Conservation (phyloP, 2,113 vertebrate genomes). For the Takifugu bimaculatus region DNA sequence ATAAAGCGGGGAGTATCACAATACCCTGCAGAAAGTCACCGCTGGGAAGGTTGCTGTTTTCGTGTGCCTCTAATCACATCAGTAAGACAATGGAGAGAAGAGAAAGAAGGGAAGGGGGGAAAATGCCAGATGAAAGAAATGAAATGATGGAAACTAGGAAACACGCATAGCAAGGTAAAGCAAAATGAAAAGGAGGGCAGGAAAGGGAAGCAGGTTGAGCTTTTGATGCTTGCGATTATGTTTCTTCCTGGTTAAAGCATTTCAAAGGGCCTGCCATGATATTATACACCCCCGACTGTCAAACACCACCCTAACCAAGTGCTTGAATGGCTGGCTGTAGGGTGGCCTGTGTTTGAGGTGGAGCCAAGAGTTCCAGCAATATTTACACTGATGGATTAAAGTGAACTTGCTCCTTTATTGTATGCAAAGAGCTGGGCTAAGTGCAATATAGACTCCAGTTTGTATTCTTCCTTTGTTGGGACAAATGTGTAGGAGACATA, state of each 20-base stretch:
- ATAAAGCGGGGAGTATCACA: background rate
- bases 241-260: constrained; percentile 54
- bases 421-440: constrained; percentile 20
- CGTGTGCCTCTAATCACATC: constrained; percentile 34
- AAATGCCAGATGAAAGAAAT: constrained; percentile 45
- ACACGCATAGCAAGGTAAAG: constrained; percentile 20
- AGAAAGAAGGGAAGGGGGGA: constrained; percentile 12
- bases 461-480: constrained; percentile 40
- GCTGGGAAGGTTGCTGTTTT: constrained; percentile 1
- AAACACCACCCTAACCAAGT: constrained; percentile 26
- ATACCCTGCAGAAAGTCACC: background rate
- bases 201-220: constrained; percentile 59
- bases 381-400: constrained; percentile 44
- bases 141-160: constrained; percentile 28
- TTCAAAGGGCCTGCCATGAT: constrained; percentile 58
- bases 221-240: constrained; percentile 56
- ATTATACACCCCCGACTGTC: constrained; percentile 59
- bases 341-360: constrained; percentile 11
- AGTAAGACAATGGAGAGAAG: constrained; percentile 26
- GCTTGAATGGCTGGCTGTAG: constrained; percentile 22
- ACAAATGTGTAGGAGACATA: constrained; percentile 40
- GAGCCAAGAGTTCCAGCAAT: constrained; percentile 33
- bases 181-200: constrained; percentile 36
- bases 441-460: constrained; percentile 27
- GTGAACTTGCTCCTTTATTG: constrained; percentile 32